Evolutionary conservation across 2,113 vertebrate species (phyloP), one percentile per base, ranked within the genome.

Genomic region (Cyphomyrus plagiostoma): DNA sequence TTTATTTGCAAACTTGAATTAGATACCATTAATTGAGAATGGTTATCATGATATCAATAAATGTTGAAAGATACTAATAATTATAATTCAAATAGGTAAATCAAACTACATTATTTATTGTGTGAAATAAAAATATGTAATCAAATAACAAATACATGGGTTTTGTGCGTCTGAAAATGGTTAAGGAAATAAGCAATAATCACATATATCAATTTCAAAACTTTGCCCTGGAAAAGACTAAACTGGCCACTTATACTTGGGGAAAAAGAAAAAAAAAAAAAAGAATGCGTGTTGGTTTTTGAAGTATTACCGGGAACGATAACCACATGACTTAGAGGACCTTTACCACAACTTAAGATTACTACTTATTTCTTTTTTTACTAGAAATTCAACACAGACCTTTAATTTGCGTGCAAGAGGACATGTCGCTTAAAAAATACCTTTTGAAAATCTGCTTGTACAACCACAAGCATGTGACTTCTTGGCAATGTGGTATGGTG

Each of bases 371-470:
- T 21, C 46, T 26, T 88, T 70, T 88, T 88, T 88, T 70, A 23
- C 87, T 48, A 70, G 42, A 88, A n/a, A 88, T 88, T 48, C 74
- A 39, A 50, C 35, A 53, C 50, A 30, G n/a, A 53, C 66, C 77
- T 85, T 80, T 89, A 84, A 89, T 89, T 89, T 89, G 80, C 52
- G 10, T 46, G n/a, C 52, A 89, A 58, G 80, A 4, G 39, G 77
- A 39, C 42, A 52, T 89, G 52, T 89, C 80, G 83, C 83, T 89
- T 85, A 26, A 26, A 89, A 89, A 66, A 62, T 89, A 84, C 89
- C 77, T 85, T 89, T 89, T 84, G 89, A 23, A 49, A 84, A 62
- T 46, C 77, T 62, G n/a, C 80, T 89, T 48, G 35, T 26, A 21
- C 80, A 46, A 48, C 80, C 89, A 46, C 53, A 89, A 89, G 23